Conservation (phyloP, 2,888 invertebrate species). For the Drosophila sordidula region DNA sequence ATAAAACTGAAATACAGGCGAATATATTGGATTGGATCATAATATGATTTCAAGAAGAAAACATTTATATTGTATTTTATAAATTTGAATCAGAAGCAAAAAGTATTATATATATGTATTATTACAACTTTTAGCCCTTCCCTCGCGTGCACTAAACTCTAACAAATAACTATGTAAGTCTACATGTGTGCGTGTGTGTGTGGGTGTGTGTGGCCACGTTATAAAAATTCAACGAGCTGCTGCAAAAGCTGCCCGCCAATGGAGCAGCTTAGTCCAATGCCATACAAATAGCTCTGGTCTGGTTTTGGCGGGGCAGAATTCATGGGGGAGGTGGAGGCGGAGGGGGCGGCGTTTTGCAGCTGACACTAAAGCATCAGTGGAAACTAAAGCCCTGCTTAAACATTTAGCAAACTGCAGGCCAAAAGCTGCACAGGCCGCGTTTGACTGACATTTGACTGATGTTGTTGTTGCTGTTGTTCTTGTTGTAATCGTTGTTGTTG, state of each 20-base stretch:
- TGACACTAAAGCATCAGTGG: slow-evolving; percentile 22
- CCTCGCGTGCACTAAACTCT: slow-evolving; percentile 25
- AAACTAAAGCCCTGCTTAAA: slow-evolving; percentile 71
- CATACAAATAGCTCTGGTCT: slow-evolving; percentile 52
- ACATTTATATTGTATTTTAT: too few species aligned
- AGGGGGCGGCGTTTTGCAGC: not conserved
- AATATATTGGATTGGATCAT: too few species aligned
- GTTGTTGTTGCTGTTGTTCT: slow-evolving; percentile 17
- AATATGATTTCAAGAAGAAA: too few species aligned
- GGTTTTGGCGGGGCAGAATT: slow-evolving; percentile 3
- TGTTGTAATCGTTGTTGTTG: slow-evolving; percentile 25
- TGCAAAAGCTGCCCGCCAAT: slow-evolving; percentile 48
- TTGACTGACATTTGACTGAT: slow-evolving; percentile 69
- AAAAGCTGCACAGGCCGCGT: slow-evolving; percentile 72
- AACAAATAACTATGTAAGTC: slow-evolving; percentile 35
- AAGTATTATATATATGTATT: not conserved
- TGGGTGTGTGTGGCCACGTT: slow-evolving; percentile 59
- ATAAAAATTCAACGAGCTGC: slow-evolving; percentile 75
- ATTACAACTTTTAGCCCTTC: slow-evolving; percentile 5
- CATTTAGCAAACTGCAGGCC: slow-evolving; percentile 76
- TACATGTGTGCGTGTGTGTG: slow-evolving; percentile 2
- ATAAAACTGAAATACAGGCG: too few species aligned
- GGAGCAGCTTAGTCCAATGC: slow-evolving; percentile 52
- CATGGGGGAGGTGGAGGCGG: not conserved
- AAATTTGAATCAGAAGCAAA: too few species aligned